Base-by-base conservation (phyloP, 1,140 invertebrate species). In the Drosophila nigrodunni region DNA sequence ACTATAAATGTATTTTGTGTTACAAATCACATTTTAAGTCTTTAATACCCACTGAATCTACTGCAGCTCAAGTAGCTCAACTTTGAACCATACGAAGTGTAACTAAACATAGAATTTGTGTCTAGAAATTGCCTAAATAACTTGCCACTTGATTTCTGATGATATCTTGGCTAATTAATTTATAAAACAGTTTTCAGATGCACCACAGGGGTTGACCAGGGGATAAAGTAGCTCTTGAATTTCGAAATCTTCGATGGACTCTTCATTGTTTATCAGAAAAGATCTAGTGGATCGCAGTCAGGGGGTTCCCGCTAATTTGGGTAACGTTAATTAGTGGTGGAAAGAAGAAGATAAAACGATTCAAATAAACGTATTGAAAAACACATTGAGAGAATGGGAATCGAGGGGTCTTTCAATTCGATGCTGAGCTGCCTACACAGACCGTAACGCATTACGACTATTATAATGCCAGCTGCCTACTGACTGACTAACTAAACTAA, bases 381-480 rank as follows among this genome's bases (percentile, higher is more conserved):
- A 44, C 11, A 5, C 2, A 44, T 46, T 46, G 64, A 54, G 46
- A 49, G 54, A 46, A 49, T 43, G 18, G 44, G 8, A 34, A 18
- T 18, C 11, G 62, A 69, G 60, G 41, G 44, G 52, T 21, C 30
- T 52, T 47, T n/a, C 58, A 46, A 41, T 59, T 55, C 39, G 60
- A 34, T 35, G 37, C 6, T 55, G 35, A n/a, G 2, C 80, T 83
- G 77, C 81, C 79, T 78, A 80, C 80, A 77, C 80, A 83, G 83
- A 69, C 65, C 85, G 77, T 74, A 83, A 80, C 81, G 74, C 77
- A 77, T 79, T 77, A 37, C 34, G 50, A 15, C 30, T 54, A 78
- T 65, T 65, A 78, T 78, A 75, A 75, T 75, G 52, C 52, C 39
- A 55, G 50, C 59, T 77, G 54, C 57, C 58, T 57, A 58, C 54